Evolutionary conservation across 37 sponge, comb jelly and placozoan genomes (phyloP).

Genomic region (Beroe forskalii): DNA sequence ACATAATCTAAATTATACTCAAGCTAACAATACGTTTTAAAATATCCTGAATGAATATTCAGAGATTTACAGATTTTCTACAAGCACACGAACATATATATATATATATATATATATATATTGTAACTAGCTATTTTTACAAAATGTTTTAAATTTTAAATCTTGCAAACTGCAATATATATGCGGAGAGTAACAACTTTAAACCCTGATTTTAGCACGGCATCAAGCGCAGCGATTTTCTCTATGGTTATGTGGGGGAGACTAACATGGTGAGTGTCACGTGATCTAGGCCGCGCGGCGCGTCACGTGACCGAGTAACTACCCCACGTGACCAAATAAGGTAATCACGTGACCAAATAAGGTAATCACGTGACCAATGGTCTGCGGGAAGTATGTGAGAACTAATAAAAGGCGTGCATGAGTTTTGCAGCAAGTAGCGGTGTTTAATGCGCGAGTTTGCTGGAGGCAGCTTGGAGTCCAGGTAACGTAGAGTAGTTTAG

Average conservation of each 20-base stretch:
- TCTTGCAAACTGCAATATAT: too few species aligned
- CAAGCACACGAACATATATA: slow-evolving; percentile 21
- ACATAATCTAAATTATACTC: too few species aligned
- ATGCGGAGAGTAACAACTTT: background rate
- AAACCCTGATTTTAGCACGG: background rate
- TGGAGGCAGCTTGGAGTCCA: background rate
- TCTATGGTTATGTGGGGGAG: background rate
- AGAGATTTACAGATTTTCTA: background rate
- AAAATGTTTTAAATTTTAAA: too few species aligned
- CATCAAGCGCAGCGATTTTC: background rate
- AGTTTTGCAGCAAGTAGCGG: background rate
- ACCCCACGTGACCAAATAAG: background rate
- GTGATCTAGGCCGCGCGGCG: background rate
- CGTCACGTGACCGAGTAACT: background rate
- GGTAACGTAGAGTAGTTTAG: too few species aligned
- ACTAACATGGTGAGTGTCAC: background rate
- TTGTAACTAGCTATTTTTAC: background rate
- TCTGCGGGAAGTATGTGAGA: background rate
- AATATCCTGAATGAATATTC: slow-evolving; percentile 57
- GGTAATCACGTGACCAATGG: background rate
- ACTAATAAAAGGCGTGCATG: background rate
- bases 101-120: too few species aligned
- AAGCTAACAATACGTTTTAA: too few species aligned
- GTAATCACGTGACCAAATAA: background rate
- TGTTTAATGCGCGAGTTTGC: background rate